Evolutionary conservation across 2,113 vertebrate genomes (phyloP).

Genomic region (Hystrix cristata): DNA sequence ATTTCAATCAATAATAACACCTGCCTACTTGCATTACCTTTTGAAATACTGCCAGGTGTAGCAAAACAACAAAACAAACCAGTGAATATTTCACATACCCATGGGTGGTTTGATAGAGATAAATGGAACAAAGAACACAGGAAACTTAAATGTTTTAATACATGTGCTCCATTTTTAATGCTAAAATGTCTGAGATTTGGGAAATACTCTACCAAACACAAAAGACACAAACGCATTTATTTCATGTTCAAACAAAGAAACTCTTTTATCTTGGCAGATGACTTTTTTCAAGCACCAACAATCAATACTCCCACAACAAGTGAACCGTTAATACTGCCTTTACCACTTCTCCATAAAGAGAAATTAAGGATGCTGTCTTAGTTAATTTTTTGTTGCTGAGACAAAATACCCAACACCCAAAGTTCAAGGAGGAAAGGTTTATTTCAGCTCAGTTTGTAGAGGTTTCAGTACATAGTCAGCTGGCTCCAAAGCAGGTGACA

Average conservation of each 20-base stretch:
- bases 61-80: slow-evolving; percentile 50
- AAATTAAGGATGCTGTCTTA: neutral
- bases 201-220: neutral
- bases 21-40: slow-evolving; percentile 58
- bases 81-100: slow-evolving; percentile 45
- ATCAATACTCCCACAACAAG: slow-evolving; percentile 30
- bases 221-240: slow-evolving; percentile 1
- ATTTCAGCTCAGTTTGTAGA: neutral
- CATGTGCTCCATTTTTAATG: slow-evolving; percentile 48
- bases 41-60: slow-evolving; percentile 61
- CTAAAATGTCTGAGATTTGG: neutral
- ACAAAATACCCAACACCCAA: neutral
- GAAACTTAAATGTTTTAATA: slow-evolving; percentile 15
- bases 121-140: slow-evolving; percentile 55
- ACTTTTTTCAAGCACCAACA: neutral
- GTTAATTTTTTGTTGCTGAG: neutral
- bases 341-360: neutral
- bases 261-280: slow-evolving; percentile 36
- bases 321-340: neutral
- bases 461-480: neutral
- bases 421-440: neutral
- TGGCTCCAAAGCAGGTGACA: neutral
- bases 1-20: slow-evolving; percentile 72
- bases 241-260: slow-evolving; percentile 1
- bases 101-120: slow-evolving; percentile 46